Conservation (phyloP, 2,113 vertebrate species). For the Upupa epops region DNA sequence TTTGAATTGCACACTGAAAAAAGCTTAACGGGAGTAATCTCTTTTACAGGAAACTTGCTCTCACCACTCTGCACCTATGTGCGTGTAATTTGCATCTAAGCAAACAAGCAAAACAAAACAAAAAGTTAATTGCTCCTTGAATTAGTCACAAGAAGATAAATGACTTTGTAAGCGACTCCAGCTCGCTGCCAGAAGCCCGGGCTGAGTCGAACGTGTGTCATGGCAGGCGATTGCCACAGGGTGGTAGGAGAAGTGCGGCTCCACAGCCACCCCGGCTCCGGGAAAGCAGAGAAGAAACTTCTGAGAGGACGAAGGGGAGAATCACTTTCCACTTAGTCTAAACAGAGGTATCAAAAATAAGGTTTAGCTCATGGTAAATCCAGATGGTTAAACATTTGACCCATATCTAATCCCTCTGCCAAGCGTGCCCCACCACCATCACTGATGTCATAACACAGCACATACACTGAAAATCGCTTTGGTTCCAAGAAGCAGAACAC, state of each 20-base stretch:
- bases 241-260: slow-evolving; percentile 76
- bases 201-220: slow-evolving; percentile 65
- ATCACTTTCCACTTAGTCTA: background rate
- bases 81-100: background rate
- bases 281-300: background rate
- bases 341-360: slow-evolving; percentile 56
- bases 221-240: slow-evolving; percentile 80
- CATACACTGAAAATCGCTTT: slow-evolving; percentile 18
- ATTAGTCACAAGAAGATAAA: background rate
- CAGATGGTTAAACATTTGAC: slow-evolving; percentile 76
- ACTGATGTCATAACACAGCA: slow-evolving; percentile 23
- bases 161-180: background rate
- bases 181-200: background rate
- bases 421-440: slow-evolving; percentile 7
- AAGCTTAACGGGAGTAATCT: background rate
- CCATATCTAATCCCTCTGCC: slow-evolving; percentile 67
- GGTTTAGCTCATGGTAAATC: slow-evolving; percentile 46
- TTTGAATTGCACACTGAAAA: background rate
- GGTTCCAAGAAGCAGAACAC: background rate
- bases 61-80: background rate
- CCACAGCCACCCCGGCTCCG: background rate
- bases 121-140: background rate
- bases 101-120: background rate
- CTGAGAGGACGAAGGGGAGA: background rate
- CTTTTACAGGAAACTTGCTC: background rate